Evolutionary conservation across 2,797 vertebrate genomes (phyloP).

Genomic region (Pangasius sanitwongsei): DNA sequence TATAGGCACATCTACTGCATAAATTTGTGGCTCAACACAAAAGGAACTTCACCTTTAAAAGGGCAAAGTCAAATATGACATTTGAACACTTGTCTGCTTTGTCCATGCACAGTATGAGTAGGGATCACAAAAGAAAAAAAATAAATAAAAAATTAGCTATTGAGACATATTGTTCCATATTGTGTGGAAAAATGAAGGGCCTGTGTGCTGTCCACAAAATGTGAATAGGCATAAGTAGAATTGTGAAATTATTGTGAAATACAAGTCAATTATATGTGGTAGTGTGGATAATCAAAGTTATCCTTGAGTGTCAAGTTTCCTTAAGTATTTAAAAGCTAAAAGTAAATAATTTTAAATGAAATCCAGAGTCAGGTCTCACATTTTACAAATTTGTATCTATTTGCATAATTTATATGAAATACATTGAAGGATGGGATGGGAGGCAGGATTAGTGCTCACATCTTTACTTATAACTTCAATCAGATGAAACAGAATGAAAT

Average conservation of each 20-base stretch:
- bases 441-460: not conserved
- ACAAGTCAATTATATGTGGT: not conserved
- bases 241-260: not conserved
- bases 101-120: not conserved
- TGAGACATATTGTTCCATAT: not conserved
- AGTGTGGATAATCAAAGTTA: not conserved
- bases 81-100: not conserved
- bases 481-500: not conserved
- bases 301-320: not conserved
- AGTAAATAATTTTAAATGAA: not conserved
- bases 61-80: conserved; percentile 8
- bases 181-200: not conserved
- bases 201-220: not conserved
- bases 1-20: not conserved
- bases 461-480: not conserved
- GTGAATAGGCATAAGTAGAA: not conserved
- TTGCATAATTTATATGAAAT: not conserved
- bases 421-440: not conserved
- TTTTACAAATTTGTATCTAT: not conserved
- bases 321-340: not conserved
- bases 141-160: not conserved
- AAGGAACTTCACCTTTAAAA: conserved; percentile 7
- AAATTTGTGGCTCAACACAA: not conserved
- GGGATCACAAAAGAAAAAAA: not conserved
- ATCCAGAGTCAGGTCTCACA: not conserved